phyloP scores from a whole-genome alignment of 2,113 vertebrate genomes.

The Pseudorasbora parva region DNA sequence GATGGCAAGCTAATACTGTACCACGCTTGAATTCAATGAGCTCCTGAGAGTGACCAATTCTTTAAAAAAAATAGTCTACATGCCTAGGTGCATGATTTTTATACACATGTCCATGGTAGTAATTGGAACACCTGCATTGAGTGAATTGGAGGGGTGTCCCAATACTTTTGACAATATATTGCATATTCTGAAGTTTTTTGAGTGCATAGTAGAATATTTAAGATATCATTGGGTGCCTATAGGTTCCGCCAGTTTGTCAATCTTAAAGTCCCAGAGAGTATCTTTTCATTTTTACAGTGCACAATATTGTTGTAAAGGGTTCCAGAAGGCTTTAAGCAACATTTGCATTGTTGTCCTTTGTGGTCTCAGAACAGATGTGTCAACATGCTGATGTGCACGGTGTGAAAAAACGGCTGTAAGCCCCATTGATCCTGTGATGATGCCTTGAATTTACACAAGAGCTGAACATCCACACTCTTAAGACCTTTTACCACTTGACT shows the following conservation, averaged over 20 bases:
- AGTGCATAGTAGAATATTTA: not conserved
- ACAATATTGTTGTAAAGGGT: not conserved
- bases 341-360: slow-evolving; percentile 13
- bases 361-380: slow-evolving; percentile 15
- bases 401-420: slow-evolving; percentile 30
- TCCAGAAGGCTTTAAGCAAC: slow-evolving; percentile 18
- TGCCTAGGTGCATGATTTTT: too few species aligned
- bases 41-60: too few species aligned
- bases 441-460: slow-evolving; percentile 23
- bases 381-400: slow-evolving; percentile 6
- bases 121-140: too few species aligned
- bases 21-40: too few species aligned
- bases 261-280: not conserved
- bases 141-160: too few species aligned
- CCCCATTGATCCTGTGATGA: slow-evolving; percentile 4
- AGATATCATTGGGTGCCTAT: not conserved
- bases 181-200: not conserved
- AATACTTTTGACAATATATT: too few species aligned
- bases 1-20: too few species aligned
- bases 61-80: too few species aligned
- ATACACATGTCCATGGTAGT: too few species aligned
- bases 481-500: slow-evolving; percentile 16
- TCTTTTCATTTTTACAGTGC: not conserved
- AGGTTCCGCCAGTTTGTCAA: not conserved
- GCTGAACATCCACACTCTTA: not conserved